A percentile compares a stretch with the other conserved stretches of the same genome.
Conservation (phyloP, 2,113 vertebrate species). For the Picathartes gymnocephalus region DNA sequence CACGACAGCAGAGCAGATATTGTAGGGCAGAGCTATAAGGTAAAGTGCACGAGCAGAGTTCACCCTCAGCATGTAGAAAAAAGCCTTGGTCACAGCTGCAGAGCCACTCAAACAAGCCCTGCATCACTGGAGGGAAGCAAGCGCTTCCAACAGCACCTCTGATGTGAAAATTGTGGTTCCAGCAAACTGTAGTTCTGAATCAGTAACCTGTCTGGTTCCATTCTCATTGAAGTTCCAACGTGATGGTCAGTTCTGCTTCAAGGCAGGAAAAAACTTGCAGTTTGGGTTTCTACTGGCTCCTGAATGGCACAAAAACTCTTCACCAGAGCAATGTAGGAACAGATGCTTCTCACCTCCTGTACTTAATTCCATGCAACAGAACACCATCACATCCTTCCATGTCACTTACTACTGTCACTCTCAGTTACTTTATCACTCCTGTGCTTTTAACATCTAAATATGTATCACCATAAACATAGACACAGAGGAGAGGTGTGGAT, state of each 20-base stretch:
- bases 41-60: accelerated
- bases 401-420: not conserved
- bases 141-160: not conserved
- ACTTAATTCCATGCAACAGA: not conserved
- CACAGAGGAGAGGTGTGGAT: not conserved
- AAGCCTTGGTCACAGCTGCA: not conserved
- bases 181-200: not conserved
- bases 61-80: not conserved
- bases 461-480: not conserved
- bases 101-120: not conserved
- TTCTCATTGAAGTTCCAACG: not conserved
- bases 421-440: not conserved
- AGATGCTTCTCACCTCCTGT: not conserved
- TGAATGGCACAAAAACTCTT: not conserved
- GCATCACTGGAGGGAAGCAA: not conserved
- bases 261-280: not conserved
- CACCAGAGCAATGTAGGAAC: not conserved
- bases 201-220: not conserved
- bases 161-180: not conserved
- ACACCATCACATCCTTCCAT: not conserved
- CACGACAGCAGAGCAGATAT: not conserved
- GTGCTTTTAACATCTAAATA: not conserved
- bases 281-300: not conserved
- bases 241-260: not conserved
- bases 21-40: not conserved